Evolutionary conservation across 2,888 invertebrate genomes (phyloP).

Genomic region (Macropis europaea): DNA sequence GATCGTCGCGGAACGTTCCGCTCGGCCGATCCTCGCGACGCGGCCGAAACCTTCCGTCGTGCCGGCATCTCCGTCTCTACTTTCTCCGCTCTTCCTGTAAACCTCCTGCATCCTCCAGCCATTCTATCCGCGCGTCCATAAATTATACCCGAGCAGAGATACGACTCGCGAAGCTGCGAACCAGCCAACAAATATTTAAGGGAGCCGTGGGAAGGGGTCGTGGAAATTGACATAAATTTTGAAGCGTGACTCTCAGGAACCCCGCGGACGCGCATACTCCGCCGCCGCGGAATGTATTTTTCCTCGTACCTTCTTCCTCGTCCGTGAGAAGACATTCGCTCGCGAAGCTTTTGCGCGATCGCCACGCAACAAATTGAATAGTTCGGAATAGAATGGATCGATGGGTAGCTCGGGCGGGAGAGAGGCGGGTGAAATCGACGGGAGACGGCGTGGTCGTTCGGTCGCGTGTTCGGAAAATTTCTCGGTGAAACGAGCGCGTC

Average conservation of each 20-base stretch:
- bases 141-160: slow-evolving; percentile 27
- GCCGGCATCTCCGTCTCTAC: slow-evolving; percentile 9
- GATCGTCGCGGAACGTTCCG: slow-evolving; percentile 28
- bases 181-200: slow-evolving; percentile 18
- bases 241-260: background rate
- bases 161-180: slow-evolving; percentile 1
- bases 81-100: slow-evolving; percentile 46
- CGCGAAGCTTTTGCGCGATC: slow-evolving; percentile 3
- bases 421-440: no score
- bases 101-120: slow-evolving; percentile 16
- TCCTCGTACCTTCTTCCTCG: no score
- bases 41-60: background rate
- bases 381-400: background rate
- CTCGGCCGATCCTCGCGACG: slow-evolving; percentile 31
- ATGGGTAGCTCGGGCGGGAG: no score
- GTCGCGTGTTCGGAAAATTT: slow-evolving; percentile 1
- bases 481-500: background rate
- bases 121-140: slow-evolving; percentile 40
- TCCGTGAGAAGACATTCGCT: background rate
- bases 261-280: background rate
- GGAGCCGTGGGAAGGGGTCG: background rate
- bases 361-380: no score
- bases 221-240: slow-evolving; percentile 15
- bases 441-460: no score
- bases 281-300: no score